These are phyloP conservation scores for Patella depressa DNA, from an alignment of 2,888 invertebrate species.

Conservation along the genomic window DNA sequence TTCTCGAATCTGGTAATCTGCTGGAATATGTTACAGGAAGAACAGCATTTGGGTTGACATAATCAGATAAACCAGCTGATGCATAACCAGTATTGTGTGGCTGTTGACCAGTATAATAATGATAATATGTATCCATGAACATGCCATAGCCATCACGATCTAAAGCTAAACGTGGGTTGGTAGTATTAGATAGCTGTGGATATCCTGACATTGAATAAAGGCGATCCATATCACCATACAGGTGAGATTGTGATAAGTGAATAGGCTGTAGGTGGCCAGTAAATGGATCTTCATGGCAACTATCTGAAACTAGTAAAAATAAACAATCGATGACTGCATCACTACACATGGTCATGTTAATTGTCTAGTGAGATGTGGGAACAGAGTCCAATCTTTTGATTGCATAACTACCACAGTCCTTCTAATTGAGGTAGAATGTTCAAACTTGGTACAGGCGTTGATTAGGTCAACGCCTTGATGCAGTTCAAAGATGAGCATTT, in stretches of 20 bases:
- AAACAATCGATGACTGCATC: too few relatives aligned
- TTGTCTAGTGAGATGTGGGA: too few relatives aligned
- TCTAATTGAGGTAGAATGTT: too few relatives aligned
- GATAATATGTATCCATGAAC: constrained; percentile 31
- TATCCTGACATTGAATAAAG: constrained; percentile 14
- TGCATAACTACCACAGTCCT: too few relatives aligned
- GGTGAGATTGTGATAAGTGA: constrained; percentile 18
- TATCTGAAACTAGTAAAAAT: constrained; percentile 9
- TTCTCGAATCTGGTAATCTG: constrained; percentile 7
- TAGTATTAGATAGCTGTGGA: not conserved
- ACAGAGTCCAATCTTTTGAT: too few relatives aligned
- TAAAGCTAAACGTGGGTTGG: constrained; percentile 17
- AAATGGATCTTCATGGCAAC: constrained; percentile 15
- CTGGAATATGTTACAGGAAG: constrained; percentile 31
- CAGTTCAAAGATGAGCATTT: too few relatives aligned
- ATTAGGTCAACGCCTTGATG: too few relatives aligned
- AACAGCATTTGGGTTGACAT: constrained; percentile 44
- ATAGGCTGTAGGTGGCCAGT: constrained; percentile 20
- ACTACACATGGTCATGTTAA: too few relatives aligned
- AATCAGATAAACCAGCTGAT: constrained; percentile 35
- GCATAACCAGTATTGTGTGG: constrained; percentile 29
- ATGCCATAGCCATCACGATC: constrained; percentile 35
- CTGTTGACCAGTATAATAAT: constrained; percentile 34
- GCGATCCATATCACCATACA: constrained; percentile 21
- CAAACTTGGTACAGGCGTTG: too few relatives aligned